Evolutionary conservation across 2,888 invertebrate genomes (phyloP).

Genomic region (Netelia inedita): DNA sequence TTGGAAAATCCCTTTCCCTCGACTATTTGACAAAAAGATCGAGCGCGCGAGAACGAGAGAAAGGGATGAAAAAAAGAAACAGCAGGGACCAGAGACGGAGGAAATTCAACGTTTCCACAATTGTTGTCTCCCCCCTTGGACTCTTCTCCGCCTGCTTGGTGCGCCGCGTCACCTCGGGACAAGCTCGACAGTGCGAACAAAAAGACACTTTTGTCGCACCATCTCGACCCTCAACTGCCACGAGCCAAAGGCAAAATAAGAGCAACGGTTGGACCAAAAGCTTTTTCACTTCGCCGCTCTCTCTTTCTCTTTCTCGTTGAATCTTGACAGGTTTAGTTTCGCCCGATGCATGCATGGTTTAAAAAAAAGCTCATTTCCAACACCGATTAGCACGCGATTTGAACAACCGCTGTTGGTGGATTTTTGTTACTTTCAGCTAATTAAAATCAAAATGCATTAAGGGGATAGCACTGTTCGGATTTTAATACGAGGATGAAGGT

Average conservation of each 20-base stretch:
- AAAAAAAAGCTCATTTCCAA: too few relatives aligned
- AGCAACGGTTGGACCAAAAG: background rate
- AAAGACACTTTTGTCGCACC: conserved; percentile 37
- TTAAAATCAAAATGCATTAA: too few relatives aligned
- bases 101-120: conserved; percentile 1
- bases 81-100: background rate
- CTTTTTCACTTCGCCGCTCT: background rate
- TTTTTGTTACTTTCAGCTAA: too few relatives aligned
- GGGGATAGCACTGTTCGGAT: too few relatives aligned
- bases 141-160: background rate
- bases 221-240: conserved; percentile 2
- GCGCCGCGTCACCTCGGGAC: conserved; percentile 4
- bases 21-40: conserved; percentile 55
- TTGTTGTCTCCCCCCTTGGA: conserved; percentile 26
- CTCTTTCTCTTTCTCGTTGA: background rate
- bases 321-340: too few relatives aligned
- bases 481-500: too few relatives aligned
- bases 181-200: conserved; percentile 26
- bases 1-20: conserved; percentile 44
- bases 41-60: background rate
- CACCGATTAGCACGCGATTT: too few relatives aligned
- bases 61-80: background rate
- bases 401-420: too few relatives aligned
- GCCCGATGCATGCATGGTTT: too few relatives aligned
- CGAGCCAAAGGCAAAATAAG: conserved; percentile 21